phyloP scores from a whole-genome alignment of 2,888 invertebrate genomes.

The Dendrolimus pini region DNA sequence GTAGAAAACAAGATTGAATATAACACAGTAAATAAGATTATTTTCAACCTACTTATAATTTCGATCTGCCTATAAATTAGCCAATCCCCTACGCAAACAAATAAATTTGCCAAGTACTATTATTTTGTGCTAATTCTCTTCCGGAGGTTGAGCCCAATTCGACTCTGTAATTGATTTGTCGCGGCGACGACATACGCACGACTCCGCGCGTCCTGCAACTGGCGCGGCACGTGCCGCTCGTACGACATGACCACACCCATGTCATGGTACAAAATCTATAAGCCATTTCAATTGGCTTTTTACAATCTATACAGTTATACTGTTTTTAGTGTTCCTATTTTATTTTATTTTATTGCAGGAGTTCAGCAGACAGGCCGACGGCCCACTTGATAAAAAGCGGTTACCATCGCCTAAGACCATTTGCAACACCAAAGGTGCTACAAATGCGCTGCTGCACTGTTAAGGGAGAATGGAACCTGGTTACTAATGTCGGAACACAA shows the following conservation, averaged over 20 bases:
- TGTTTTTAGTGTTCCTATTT: too few relatives aligned
- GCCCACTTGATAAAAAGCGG: too few relatives aligned
- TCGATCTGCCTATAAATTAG: constrained; percentile 51
- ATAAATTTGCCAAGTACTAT: constrained; percentile 51
- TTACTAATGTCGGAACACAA: too few relatives aligned
- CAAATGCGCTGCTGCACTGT: too few relatives aligned
- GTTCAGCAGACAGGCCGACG: too few relatives aligned
- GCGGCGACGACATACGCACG: constrained; percentile 29
- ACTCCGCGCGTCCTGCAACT: constrained; percentile 22
- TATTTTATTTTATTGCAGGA: too few relatives aligned
- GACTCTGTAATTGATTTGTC: constrained; percentile 73
- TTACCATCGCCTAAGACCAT: too few relatives aligned
- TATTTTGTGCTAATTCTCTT: constrained; percentile 64
- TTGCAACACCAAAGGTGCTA: too few relatives aligned
- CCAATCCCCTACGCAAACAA: constrained; percentile 57
- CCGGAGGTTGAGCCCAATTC: constrained; percentile 52
- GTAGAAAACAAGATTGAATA: too few relatives aligned
- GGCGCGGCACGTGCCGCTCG: constrained; percentile 37
- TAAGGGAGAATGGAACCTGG: too few relatives aligned
- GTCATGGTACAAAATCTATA: background rate
- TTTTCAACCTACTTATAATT: constrained; percentile 7
- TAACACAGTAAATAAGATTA: background rate
- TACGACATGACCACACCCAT: constrained; percentile 40
- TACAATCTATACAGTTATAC: too few relatives aligned
- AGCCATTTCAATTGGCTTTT: background rate